A percentile compares a stretch with the other conserved stretches of the same genome.
Evolutionary conservation across 64 coral and sea anemone genomes (phyloP).

Genomic region (Porites lutea): DNA sequence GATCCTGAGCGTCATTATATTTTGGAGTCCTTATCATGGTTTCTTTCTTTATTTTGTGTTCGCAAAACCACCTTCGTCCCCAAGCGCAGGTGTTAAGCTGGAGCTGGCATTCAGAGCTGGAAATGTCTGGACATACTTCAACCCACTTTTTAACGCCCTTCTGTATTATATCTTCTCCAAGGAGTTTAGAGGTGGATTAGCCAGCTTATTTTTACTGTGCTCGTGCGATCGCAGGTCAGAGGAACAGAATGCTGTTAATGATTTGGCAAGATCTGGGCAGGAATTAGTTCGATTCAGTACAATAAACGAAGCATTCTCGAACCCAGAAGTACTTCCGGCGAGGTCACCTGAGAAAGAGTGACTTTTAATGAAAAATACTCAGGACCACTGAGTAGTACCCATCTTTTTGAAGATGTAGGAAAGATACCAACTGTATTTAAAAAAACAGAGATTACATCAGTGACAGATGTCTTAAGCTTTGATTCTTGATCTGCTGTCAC

Average conservation of each 20-base stretch:
- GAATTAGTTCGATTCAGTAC: too few relatives aligned
- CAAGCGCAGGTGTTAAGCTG: not conserved
- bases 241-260: not conserved
- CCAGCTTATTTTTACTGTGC: slow-evolving; percentile 1
- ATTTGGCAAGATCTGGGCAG: too few relatives aligned
- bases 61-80: not conserved
- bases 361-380: too few relatives aligned
- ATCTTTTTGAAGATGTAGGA: too few relatives aligned
- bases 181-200: slow-evolving; percentile 19
- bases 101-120: not conserved
- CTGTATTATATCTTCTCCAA: slow-evolving; percentile 57
- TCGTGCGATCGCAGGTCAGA: not conserved
- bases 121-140: not conserved
- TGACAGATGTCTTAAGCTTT: too few relatives aligned
- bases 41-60: slow-evolving; percentile 32
- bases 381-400: too few relatives aligned
- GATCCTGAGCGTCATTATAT: slow-evolving; percentile 22
- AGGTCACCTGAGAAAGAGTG: too few relatives aligned
- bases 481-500: too few relatives aligned
- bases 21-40: slow-evolving; percentile 28
- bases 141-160: slow-evolving; percentile 31
- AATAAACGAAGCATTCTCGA: too few relatives aligned
- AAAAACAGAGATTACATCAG: too few relatives aligned
- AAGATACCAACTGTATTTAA: too few relatives aligned
- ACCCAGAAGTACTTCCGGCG: too few relatives aligned